A percentile compares a stretch with the other conserved stretches of the same genome.
phyloP scores from a whole-genome alignment of 2,113 vertebrate species.

The Sapajus apella region DNA sequence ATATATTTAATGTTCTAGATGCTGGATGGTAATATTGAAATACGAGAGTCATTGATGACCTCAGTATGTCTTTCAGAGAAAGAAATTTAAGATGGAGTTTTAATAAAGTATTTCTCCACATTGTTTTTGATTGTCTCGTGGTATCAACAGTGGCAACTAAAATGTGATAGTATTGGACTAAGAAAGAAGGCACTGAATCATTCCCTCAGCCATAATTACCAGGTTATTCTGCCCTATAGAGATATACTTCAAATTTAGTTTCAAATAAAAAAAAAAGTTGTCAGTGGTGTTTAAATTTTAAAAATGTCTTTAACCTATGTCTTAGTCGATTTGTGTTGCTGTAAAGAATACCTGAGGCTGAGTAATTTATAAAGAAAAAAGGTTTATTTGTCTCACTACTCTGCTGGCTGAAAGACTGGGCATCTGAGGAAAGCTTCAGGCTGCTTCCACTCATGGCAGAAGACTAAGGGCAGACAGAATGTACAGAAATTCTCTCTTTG shows the following conservation, averaged over 20 bases:
- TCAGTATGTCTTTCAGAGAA: background rate
- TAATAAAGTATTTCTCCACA: background rate
- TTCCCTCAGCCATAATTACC: background rate
- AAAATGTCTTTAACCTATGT: background rate
- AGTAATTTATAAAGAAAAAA: too few species aligned
- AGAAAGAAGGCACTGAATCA: background rate
- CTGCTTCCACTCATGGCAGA: too few species aligned
- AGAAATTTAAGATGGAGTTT: background rate
- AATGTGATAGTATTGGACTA: background rate
- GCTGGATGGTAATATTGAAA: background rate
- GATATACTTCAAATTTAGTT: background rate
- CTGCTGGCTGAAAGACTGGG: too few species aligned
- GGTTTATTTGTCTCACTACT: too few species aligned
- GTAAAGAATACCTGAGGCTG: too few species aligned
- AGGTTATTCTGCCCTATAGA: background rate
- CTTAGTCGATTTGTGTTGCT: too few species aligned
- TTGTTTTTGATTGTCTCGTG: background rate
- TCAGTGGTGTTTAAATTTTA: background rate
- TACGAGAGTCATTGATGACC: background rate
- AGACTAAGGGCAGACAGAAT: too few species aligned
- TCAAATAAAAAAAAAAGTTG: background rate
- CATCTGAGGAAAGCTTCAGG: too few species aligned
- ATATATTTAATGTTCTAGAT: background rate
- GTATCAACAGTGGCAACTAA: background rate
- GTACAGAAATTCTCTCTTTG: too few species aligned